phyloP scores from a whole-genome alignment of 1,140 invertebrate species.

The Cyphomyrmex costatus region DNA sequence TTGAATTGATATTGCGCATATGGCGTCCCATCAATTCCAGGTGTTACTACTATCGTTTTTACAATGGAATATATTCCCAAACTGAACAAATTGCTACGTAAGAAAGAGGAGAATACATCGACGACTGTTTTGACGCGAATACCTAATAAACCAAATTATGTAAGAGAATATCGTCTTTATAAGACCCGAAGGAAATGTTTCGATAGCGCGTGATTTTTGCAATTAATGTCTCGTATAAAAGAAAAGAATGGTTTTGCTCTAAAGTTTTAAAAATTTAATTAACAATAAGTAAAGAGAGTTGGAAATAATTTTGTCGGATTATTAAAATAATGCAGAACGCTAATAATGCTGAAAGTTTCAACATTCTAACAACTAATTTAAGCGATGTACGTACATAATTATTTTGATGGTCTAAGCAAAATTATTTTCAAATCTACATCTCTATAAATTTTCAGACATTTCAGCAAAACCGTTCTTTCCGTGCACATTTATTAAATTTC shows the following conservation, averaged over 20 bases:
- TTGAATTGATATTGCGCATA: constrained; percentile 1
- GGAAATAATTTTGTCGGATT: no score
- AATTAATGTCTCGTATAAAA: not conserved
- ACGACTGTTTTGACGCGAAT: not conserved
- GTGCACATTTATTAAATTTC: not conserved
- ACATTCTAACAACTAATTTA: no score
- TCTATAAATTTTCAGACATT: no score
- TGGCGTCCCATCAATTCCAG: not conserved
- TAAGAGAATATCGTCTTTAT: not conserved
- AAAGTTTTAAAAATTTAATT: no score
- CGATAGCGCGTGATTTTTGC: not conserved
- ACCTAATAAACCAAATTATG: constrained; percentile 1
- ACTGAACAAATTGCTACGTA: not conserved
- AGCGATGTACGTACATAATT: no score
- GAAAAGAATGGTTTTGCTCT: no score
- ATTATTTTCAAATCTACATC: no score
- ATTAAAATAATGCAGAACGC: no score
- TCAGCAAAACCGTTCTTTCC: no score
- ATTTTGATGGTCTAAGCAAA: no score
- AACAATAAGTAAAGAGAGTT: no score
- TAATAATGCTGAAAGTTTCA: no score
- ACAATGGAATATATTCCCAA: not conserved
- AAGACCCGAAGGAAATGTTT: not conserved
- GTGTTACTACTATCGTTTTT: not conserved
- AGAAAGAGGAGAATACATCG: not conserved